Percentiles rank a stretch among this genome's conserved stretches.
These are phyloP conservation scores for Pelobates cultripes DNA, from an alignment of 2,797 vertebrate genomes.

Conservation along the genomic window DNA sequence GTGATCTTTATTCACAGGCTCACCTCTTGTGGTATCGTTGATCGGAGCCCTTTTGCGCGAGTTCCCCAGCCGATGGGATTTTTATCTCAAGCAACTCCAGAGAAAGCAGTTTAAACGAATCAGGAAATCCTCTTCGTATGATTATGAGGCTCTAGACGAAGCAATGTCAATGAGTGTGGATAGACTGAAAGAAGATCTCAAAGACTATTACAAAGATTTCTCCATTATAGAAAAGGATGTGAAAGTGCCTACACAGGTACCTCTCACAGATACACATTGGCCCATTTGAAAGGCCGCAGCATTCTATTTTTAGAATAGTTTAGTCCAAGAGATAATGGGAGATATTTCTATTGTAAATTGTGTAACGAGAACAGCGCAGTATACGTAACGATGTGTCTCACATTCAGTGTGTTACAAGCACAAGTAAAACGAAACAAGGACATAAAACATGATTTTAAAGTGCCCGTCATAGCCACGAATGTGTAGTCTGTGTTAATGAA, in stretches of 20 bases:
- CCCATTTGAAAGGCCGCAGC: not conserved
- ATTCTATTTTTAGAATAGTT: not conserved
- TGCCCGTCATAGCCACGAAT: too few relatives aligned
- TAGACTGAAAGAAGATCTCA: constrained; percentile 81
- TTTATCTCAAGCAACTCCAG: constrained; percentile 90
- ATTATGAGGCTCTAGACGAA: constrained; percentile 97
- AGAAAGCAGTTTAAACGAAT: constrained; percentile 94
- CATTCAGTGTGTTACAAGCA: too few relatives aligned
- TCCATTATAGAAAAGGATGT: constrained; percentile 90
- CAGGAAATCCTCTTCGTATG: constrained; percentile 92
- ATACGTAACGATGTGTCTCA: too few relatives aligned
- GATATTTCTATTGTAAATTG: too few relatives aligned
- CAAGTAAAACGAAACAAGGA: too few relatives aligned
- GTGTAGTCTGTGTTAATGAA: too few relatives aligned
- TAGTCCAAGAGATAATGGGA: not conserved
- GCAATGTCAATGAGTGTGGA: constrained; percentile 97
- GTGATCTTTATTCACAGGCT: constrained; percentile 73
- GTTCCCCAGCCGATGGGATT: constrained; percentile 91
- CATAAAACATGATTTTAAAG: too few relatives aligned
- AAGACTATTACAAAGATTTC: constrained; percentile 88
- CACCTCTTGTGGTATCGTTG: constrained; percentile 93
- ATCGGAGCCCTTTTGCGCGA: constrained; percentile 92
- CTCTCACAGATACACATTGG: too few relatives aligned
- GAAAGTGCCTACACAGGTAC: constrained; percentile 92
- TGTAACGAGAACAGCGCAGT: too few relatives aligned